Percentiles rank a stretch among this genome's conserved stretches.
phyloP scores from a whole-genome alignment of 2,113 vertebrate species.

The Cyanoramphus novaezelandiae region DNA sequence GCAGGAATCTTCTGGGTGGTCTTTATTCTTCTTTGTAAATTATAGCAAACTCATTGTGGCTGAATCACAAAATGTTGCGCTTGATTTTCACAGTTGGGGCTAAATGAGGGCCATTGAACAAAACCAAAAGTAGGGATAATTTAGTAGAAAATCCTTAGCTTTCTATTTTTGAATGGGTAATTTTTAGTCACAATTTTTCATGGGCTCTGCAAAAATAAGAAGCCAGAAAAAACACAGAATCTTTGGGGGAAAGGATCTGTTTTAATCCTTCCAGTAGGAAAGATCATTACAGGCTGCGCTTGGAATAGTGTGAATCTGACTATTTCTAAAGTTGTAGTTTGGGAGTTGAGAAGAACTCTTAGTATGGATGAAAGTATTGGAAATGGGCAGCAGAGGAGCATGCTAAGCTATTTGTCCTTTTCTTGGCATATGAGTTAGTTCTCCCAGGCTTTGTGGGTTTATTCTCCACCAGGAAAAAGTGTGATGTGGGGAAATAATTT shows the following conservation, averaged over 20 bases:
- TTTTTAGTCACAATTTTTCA: neutral
- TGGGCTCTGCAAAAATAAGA: neutral
- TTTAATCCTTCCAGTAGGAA: neutral
- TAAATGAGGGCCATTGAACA: neutral
- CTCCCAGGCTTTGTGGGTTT: neutral
- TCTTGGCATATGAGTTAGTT: neutral
- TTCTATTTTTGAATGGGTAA: neutral
- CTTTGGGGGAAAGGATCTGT: too few species aligned
- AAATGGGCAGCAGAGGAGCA: neutral
- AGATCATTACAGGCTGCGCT: neutral
- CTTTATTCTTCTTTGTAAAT: conserved; percentile 34
- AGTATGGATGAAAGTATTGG: neutral
- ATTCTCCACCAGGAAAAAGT: neutral
- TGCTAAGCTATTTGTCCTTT: neutral
- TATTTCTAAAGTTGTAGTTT: neutral
- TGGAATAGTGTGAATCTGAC: neutral
- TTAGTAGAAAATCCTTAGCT: neutral
- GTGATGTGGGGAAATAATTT: neutral
- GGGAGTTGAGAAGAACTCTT: neutral
- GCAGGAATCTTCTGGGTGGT: conserved; percentile 4
- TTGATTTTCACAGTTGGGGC: neutral
- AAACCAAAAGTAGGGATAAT: neutral
- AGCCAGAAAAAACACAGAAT: neutral
- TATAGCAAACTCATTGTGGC: neutral
- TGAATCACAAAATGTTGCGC: conserved; percentile 8